Conservation (phyloP, 1,140 invertebrate genomes). For the Carposina sasakii region DNA sequence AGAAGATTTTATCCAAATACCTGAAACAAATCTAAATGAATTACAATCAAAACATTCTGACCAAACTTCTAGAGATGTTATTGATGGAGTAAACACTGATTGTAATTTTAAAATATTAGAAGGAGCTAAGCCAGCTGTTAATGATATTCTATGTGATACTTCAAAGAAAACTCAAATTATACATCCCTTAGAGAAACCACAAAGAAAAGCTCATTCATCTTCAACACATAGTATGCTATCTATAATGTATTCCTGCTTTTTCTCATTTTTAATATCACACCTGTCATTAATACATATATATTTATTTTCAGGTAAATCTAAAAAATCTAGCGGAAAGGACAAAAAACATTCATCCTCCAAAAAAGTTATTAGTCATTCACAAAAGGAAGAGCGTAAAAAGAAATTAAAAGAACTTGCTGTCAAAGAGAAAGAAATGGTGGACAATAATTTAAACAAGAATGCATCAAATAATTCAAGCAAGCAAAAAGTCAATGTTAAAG, state of each 20-base stretch:
- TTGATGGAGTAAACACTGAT: slow-evolving; percentile 18
- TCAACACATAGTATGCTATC: slow-evolving; percentile 20
- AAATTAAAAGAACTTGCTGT: slow-evolving; percentile 54
- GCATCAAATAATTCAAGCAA: background rate
- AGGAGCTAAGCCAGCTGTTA: slow-evolving; percentile 1
- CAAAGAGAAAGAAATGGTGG: slow-evolving; percentile 39
- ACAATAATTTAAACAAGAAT: slow-evolving; percentile 20
- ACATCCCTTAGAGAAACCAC: slow-evolving; percentile 27
- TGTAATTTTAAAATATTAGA: slow-evolving; percentile 4
- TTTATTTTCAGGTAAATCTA: slow-evolving; percentile 28
- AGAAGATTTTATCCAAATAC: background rate
- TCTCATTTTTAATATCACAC: background rate
- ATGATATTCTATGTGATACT: too few species aligned
- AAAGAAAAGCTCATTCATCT: slow-evolving; percentile 25
- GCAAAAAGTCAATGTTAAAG: slow-evolving; percentile 40
- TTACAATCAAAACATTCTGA: background rate
- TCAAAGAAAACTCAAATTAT: slow-evolving; percentile 36
- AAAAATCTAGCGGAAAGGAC: slow-evolving; percentile 18
- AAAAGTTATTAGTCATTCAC: slow-evolving; percentile 34
- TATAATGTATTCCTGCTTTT: background rate
- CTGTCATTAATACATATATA: background rate
- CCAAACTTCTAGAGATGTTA: slow-evolving; percentile 12
- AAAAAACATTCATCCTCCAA: slow-evolving; percentile 31
- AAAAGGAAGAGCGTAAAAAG: slow-evolving; percentile 59
- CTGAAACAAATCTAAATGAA: background rate